Percentiles rank a stretch among this genome's conserved stretches.
Conservation (phyloP, 2,888 invertebrate species). For the Drosophila prolongata region DNA sequence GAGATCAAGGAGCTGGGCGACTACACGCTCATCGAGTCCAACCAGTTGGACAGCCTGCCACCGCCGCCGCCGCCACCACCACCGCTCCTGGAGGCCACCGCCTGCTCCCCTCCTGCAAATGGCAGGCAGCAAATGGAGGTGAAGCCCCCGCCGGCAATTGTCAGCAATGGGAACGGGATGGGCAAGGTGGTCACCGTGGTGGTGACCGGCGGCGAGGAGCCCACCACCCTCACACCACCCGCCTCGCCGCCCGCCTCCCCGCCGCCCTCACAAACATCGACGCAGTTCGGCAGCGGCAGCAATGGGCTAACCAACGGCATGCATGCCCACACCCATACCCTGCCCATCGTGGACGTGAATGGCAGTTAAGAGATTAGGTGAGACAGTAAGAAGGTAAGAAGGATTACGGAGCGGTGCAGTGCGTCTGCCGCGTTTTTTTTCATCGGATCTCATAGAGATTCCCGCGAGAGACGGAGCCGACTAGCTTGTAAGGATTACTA, state of each 20-base stretch:
- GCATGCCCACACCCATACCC: constrained; percentile 29
- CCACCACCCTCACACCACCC: constrained; percentile 77
- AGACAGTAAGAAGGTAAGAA: constrained; percentile 1
- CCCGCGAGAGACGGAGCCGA: too few species aligned
- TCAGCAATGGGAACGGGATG: constrained; percentile 8
- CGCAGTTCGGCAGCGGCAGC: constrained; percentile 38
- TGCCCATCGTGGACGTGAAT: constrained; percentile 74
- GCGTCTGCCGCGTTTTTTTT: constrained; percentile 9
- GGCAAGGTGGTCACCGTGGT: constrained; percentile 7
- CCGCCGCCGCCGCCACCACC: constrained; percentile 84
- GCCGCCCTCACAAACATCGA: constrained; percentile 46
- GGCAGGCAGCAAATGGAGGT: too few species aligned
- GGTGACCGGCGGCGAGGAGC: constrained; percentile 42
- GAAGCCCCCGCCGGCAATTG: too few species aligned
- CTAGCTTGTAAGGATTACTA: constrained; percentile 5
- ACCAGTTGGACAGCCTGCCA: constrained; percentile 83
- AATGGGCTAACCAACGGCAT: constrained; percentile 66
- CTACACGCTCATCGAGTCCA: constrained; percentile 77
- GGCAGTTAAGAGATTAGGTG: constrained; percentile 73
- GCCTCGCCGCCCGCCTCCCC: constrained; percentile 80
- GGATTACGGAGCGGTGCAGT: background rate
- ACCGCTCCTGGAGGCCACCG: background rate
- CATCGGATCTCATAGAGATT: constrained; percentile 26
- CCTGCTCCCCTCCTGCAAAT: background rate
- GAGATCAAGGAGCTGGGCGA: constrained; percentile 83